Conservation (phyloP, 2,113 vertebrate genomes). For the Gymnocephalus cernua region DNA sequence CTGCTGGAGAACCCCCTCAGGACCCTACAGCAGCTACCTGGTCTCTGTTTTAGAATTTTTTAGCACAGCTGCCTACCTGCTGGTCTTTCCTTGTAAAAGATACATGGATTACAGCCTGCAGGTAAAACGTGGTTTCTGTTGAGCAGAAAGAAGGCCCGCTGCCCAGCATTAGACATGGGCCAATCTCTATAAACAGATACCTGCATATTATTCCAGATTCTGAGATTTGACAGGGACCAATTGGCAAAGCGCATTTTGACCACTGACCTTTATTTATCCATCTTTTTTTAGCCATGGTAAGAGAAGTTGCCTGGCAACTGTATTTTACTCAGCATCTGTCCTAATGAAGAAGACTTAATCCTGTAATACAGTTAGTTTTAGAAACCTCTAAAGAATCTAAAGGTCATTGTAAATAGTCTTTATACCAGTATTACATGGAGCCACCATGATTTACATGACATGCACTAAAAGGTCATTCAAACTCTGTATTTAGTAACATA, state of each 20-base stretch:
- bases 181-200: too few species aligned
- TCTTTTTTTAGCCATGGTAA: slow-evolving; percentile 6
- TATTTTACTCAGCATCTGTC: slow-evolving; percentile 9
- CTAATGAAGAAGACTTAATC: neutral
- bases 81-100: slow-evolving; percentile 1
- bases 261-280: slow-evolving; percentile 18
- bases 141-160: neutral
- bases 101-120: slow-evolving; percentile 43
- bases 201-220: too few species aligned
- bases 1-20: too few species aligned
- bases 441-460: neutral
- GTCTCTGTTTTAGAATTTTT: neutral
- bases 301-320: slow-evolving; percentile 73
- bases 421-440: neutral
- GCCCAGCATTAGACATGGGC: neutral
- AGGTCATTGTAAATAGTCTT: neutral
- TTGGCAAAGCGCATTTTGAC: slow-evolving; percentile 23
- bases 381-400: neutral
- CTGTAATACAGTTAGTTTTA: neutral
- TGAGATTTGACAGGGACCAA: neutral
- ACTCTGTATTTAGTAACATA: neutral
- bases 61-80: slow-evolving; percentile 19
- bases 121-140: slow-evolving; percentile 66
- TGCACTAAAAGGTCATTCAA: neutral
- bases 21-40: neutral